Percentiles rank a stretch among this genome's conserved stretches.
These are phyloP conservation scores for Cantharis rufa DNA, from an alignment of 2,888 invertebrate genomes.

Conservation along the genomic window DNA sequence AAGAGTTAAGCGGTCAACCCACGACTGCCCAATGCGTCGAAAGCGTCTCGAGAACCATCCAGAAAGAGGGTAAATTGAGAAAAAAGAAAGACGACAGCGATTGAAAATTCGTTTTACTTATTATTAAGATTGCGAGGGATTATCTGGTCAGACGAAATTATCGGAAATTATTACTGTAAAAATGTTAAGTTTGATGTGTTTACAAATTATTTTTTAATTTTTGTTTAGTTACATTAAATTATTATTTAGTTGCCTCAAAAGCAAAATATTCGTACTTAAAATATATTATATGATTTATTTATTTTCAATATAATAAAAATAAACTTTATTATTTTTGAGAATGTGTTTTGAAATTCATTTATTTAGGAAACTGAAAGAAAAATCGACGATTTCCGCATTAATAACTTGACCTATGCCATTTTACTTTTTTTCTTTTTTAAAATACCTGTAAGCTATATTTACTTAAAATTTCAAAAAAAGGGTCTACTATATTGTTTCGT, in stretches of 20 bases:
- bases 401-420: no score
- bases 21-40: conserved; percentile 80
- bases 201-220: background rate
- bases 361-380: background rate
- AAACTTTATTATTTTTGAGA: conserved; percentile 3
- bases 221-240: conserved; percentile 8
- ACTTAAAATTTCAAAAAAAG: no score
- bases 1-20: conserved; percentile 58
- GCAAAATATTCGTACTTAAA: conserved; percentile 11
- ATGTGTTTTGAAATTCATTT: background rate
- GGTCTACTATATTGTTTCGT: no score
- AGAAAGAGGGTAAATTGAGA: conserved; percentile 86
- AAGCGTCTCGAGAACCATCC: conserved; percentile 87
- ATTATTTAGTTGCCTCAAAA: background rate
- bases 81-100: conserved; percentile 78
- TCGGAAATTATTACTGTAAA: background rate
- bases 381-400: no score
- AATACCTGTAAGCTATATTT: no score
- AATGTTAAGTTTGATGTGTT: background rate
- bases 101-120: conserved; percentile 33
- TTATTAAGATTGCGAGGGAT: background rate
- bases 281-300: conserved; percentile 10
- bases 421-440: no score
- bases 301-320: conserved; percentile 9
- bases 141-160: background rate